Conservation (phyloP, 2,113 vertebrate genomes). For the Psettodes erumei region DNA sequence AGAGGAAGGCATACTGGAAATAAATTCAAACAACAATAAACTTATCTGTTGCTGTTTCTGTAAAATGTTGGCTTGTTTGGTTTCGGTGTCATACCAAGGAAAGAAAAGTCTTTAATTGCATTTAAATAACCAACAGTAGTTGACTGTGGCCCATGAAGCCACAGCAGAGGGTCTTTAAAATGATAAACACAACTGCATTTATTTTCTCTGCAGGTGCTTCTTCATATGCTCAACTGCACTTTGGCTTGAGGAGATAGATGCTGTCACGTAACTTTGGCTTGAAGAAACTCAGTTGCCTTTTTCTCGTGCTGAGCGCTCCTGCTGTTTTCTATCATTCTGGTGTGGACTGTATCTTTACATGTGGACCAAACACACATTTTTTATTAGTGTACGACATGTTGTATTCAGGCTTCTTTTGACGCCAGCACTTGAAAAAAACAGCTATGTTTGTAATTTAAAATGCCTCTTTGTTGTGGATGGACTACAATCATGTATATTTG, state of each 20-base stretch:
- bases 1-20: no score
- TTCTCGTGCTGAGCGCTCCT: slow-evolving; percentile 84
- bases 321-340: slow-evolving; percentile 84
- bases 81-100: no score
- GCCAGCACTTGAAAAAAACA: slow-evolving; percentile 84
- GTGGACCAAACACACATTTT: slow-evolving; percentile 89
- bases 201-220: slow-evolving; percentile 82
- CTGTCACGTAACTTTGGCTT: slow-evolving; percentile 76
- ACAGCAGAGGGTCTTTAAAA: background rate
- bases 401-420: slow-evolving; percentile 80
- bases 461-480: slow-evolving; percentile 83
- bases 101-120: no score
- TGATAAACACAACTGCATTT: background rate
- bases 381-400: slow-evolving; percentile 72
- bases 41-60: no score
- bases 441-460: slow-evolving; percentile 86
- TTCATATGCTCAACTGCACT: slow-evolving; percentile 87
- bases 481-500: slow-evolving; percentile 91
- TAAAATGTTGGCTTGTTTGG: no score
- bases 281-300: slow-evolving; percentile 86
- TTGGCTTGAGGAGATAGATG: slow-evolving; percentile 91
- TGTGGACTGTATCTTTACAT: slow-evolving; percentile 79
- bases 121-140: no score
- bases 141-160: no score
- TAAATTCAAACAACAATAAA: no score